These are phyloP conservation scores for Myotis yumanensis DNA, from an alignment of 2,113 vertebrate genomes.

Conservation along the genomic window DNA sequence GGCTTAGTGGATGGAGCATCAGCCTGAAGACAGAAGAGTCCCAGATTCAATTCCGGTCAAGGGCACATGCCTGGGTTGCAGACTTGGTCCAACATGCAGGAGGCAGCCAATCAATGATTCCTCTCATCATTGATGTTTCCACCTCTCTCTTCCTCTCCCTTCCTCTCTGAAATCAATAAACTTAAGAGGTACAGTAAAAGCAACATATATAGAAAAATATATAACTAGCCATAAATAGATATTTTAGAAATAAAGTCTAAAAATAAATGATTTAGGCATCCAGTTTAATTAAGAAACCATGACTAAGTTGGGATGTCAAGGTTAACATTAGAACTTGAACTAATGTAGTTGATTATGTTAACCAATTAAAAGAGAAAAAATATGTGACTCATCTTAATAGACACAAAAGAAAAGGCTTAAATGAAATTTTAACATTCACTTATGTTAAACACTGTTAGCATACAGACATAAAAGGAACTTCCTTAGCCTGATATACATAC, in stretches of 20 bases:
- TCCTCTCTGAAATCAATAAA: not conserved
- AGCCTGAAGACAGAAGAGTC: too few species aligned
- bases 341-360: slow-evolving; percentile 47
- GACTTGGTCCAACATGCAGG: too few species aligned
- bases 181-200: not conserved
- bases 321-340: slow-evolving; percentile 56
- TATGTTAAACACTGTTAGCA: not conserved
- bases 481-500: not conserved
- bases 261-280: slow-evolving; percentile 32
- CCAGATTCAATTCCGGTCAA: too few species aligned
- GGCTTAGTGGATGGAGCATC: too few species aligned
- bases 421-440: slow-evolving; percentile 13
- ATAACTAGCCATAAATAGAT: not conserved
- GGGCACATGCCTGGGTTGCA: too few species aligned
- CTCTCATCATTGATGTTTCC: too few species aligned
- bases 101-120: too few species aligned
- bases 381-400: slow-evolving; percentile 45
- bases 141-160: too few species aligned
- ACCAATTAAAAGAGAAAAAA: slow-evolving; percentile 60
- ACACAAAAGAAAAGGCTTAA: not conserved
- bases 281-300: slow-evolving; percentile 47
- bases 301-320: slow-evolving; percentile 31
- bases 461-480: not conserved
- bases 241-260: slow-evolving; percentile 33
- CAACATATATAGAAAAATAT: not conserved